Evolutionary conservation across 2,888 invertebrate species (phyloP), one percentile per base, ranked within the genome.

Genomic region (Sialis lutaria): DNA sequence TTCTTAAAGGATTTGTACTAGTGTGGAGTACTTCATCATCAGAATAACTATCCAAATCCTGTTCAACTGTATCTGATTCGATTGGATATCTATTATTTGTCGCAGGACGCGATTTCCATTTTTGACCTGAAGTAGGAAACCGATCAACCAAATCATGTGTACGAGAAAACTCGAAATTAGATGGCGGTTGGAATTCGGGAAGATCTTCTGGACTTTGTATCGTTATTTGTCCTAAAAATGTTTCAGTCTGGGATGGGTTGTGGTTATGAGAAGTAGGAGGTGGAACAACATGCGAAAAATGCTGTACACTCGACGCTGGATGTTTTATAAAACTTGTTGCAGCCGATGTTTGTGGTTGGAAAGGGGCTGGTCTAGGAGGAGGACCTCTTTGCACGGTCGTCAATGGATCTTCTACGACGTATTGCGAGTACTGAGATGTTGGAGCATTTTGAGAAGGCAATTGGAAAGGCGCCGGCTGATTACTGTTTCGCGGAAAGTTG

Each of bases 141-240:
- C 51, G 53, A 44, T 53, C 51, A 35, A 50, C 49, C 13, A 53
- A 45, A 48, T 51, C 49, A 8, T 40, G 43, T 6, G 52, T 46
- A 13, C 48, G 53, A 33, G 49, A 50, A 22, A 51, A 45, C 6
- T 52, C 52, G 46, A 52, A 55, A 31, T 50, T 49, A n/a, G 50
- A 42, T 6, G 53, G 50, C 10, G 53, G 53, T 46, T 48, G 48
- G 35, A 55, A 54, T 12, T 50, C 48, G 6, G 52, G 49, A 33
- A 53, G 45, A 32, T 51, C 50, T 42, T 41, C 49, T 35, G 75
- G 74, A 59, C 73, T 75, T 55, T 75, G 73, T 49, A 76, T 64
- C 12, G 75, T 75, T 42, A 75, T 74, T 64, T 77, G 73, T 6
- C 75, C 75, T 49, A 77, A 61, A 59, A 76, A 76, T 39, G 74